Conservation (phyloP, 37 sponge, comb jelly and placozoan genomes). For the Halichondria panicea region DNA sequence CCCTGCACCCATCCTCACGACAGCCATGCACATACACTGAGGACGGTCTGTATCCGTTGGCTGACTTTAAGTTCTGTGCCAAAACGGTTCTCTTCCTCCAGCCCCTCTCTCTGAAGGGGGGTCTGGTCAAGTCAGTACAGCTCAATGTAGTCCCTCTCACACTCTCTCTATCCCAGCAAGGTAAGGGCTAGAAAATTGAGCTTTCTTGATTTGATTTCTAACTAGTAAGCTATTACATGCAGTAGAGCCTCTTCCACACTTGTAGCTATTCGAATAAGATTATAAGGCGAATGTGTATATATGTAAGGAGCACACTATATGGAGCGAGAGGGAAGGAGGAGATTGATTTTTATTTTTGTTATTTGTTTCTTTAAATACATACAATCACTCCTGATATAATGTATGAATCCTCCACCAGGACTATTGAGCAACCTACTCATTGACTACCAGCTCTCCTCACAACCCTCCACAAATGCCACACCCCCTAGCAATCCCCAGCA, state of each 20-base stretch:
- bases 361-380: too few species aligned
- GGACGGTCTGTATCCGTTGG: constrained; percentile 33
- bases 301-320: too few species aligned
- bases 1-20: neutral
- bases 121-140: constrained; percentile 30
- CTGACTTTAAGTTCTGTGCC: constrained; percentile 12
- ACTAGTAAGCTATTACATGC: neutral
- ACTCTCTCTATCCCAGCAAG: constrained; percentile 34
- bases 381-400: too few species aligned
- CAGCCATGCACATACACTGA: constrained; percentile 10
- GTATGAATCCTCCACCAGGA: too few species aligned
- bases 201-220: neutral
- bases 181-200: neutral
- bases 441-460: too few species aligned
- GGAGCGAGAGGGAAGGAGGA: too few species aligned
- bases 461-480: too few species aligned
- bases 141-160: constrained; percentile 34
- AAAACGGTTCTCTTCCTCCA: constrained; percentile 30
- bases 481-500: too few species aligned
- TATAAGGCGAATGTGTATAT: too few species aligned
- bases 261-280: too few species aligned
- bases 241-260: neutral
- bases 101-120: neutral
- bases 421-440: too few species aligned
- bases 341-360: too few species aligned